Percentiles rank a stretch among this genome's conserved stretches.
phyloP scores from a whole-genome alignment of 2,797 vertebrate genomes.

The Galago senegalensis region DNA sequence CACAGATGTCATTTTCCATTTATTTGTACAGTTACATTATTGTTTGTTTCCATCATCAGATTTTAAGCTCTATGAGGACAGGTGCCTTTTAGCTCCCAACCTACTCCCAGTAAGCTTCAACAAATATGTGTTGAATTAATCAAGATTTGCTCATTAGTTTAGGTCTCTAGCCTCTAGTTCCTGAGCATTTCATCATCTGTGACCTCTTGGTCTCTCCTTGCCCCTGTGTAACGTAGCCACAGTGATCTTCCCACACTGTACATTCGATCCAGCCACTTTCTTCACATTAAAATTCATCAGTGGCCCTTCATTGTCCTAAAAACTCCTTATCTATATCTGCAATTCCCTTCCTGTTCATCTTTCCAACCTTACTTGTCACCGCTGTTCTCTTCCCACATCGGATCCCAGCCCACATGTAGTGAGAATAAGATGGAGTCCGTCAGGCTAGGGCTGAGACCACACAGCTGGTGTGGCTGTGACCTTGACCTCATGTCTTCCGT shows the following conservation, averaged over 20 bases:
- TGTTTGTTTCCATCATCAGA: neutral
- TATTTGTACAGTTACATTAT: neutral
- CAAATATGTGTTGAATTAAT: neutral
- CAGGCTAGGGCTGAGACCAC: too few relatives aligned
- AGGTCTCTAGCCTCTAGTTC: neutral
- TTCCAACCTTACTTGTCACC: neutral
- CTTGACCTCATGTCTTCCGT: too few relatives aligned
- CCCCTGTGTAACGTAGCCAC: neutral
- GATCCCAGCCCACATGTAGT: too few relatives aligned
- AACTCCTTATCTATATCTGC: neutral
- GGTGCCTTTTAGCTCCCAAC: neutral
- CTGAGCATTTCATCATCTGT: neutral
- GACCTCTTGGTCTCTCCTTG: neutral
- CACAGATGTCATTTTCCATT: neutral
- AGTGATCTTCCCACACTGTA: neutral
- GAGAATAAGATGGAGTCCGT: too few relatives aligned
- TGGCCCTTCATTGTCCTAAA: neutral
- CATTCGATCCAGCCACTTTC: neutral
- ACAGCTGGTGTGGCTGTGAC: too few relatives aligned
- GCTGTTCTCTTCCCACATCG: neutral
- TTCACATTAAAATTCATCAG: neutral
- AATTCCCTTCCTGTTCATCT: neutral
- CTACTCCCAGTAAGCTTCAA: neutral
- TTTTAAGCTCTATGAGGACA: constrained; percentile 19
- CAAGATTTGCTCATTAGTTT: neutral